Conservation (phyloP, 1,140 invertebrate genomes). For the Pseudomyrmex sp. region DNA sequence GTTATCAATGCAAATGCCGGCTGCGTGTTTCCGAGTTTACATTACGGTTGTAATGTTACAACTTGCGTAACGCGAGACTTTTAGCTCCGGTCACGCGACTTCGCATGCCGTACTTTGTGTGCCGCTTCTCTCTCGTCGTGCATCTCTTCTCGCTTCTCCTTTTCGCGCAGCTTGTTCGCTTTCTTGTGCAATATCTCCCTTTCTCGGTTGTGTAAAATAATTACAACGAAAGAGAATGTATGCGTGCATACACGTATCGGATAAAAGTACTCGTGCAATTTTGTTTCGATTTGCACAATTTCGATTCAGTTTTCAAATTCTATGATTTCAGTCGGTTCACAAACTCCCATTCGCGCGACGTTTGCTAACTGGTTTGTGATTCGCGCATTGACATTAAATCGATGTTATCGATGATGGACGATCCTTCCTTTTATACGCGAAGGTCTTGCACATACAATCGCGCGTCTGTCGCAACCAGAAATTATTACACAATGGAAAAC, state of each 20-base stretch:
- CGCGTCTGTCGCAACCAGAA: not conserved
- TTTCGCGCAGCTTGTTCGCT: not conserved
- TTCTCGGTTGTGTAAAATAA: not conserved
- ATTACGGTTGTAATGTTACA: conserved; percentile 78
- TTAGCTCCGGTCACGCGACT: conserved; percentile 72
- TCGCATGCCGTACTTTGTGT: conserved; percentile 28
- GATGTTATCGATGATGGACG: conserved; percentile 28
- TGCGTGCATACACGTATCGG: not conserved
- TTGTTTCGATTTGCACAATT: not conserved
- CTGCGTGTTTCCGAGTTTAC: conserved; percentile 81
- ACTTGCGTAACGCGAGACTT: conserved; percentile 61
- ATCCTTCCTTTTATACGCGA: not conserved
- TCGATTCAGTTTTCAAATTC: not conserved
- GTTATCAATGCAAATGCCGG: conserved; percentile 82
- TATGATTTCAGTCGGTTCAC: not conserved
- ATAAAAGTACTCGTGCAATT: not conserved
- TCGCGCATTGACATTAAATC: conserved; percentile 37
- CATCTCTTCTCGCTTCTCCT: not conserved
- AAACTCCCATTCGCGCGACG: not conserved
- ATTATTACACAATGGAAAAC: conserved; percentile 21
- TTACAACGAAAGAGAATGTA: not conserved
- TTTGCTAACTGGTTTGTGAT: conserved; percentile 7
- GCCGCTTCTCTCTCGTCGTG: not conserved
- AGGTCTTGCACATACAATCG: not conserved
- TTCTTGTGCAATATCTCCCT: not conserved